phyloP scores from a whole-genome alignment of 2,888 invertebrate species.

The Lochmaea capreae region DNA sequence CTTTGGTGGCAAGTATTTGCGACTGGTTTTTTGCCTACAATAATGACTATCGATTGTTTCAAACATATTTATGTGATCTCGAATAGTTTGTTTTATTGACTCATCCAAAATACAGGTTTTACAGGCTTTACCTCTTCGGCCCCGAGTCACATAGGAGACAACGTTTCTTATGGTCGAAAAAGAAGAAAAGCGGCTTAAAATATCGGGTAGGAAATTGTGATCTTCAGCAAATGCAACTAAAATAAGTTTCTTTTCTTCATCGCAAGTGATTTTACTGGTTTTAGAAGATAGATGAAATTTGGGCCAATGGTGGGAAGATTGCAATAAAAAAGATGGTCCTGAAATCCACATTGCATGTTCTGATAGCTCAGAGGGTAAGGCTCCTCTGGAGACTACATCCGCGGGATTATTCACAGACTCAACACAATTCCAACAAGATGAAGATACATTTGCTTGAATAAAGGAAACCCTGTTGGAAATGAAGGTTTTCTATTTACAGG shows the following conservation, averaged over 20 bases:
- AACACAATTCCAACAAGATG: slow-evolving; percentile 30
- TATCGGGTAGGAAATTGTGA: background rate
- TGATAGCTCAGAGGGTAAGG: background rate
- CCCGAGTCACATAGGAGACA: too few species aligned
- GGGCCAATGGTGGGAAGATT: background rate
- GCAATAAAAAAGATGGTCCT: background rate
- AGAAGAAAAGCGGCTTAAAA: too few species aligned
- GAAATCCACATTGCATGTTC: background rate
- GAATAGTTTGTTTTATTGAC: too few species aligned
- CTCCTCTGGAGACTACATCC: slow-evolving; percentile 19
- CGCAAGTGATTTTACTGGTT: background rate
- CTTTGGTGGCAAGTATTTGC: too few species aligned
- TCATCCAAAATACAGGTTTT: too few species aligned
- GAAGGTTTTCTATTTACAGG: slow-evolving; percentile 29
- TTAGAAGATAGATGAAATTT: background rate
- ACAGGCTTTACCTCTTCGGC: too few species aligned
- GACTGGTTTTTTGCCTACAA: too few species aligned
- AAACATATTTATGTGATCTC: too few species aligned
- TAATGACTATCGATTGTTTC: too few species aligned
- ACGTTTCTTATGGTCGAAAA: too few species aligned
- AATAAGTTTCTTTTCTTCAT: background rate
- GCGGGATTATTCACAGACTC: slow-evolving; percentile 33
- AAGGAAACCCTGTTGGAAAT: slow-evolving; percentile 20
- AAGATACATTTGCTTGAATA: slow-evolving; percentile 23
- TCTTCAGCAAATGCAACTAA: background rate